Evolutionary conservation across 2,113 vertebrate species (phyloP).

Genomic region (Pangasianodon gigas): DNA sequence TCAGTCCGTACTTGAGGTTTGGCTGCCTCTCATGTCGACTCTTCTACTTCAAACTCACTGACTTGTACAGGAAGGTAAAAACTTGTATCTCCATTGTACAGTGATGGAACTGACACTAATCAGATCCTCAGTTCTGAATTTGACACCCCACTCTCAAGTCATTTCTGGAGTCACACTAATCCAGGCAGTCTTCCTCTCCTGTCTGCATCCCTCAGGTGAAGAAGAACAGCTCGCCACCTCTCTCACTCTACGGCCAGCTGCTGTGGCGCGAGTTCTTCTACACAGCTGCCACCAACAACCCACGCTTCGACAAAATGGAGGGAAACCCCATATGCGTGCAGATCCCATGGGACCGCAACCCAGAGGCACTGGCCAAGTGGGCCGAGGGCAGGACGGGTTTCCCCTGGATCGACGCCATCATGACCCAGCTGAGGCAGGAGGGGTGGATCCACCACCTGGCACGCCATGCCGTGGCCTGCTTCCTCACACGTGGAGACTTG

Average conservation of each 20-base stretch:
- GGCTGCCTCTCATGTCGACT: slow-evolving; percentile 96
- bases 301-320: slow-evolving; percentile 99
- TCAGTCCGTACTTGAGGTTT: slow-evolving; percentile 95
- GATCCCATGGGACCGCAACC: slow-evolving; percentile 97
- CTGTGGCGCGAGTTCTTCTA: slow-evolving; percentile 99
- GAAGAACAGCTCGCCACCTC: slow-evolving; percentile 95
- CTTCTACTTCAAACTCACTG: slow-evolving; percentile 97
- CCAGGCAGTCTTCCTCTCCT: not conserved
- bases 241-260: slow-evolving; percentile 96
- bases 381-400: slow-evolving; percentile 94
- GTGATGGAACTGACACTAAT: not conserved
- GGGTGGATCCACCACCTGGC: slow-evolving; percentile 98
- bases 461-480: slow-evolving; percentile 94
- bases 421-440: slow-evolving; percentile 95
- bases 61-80: slow-evolving; percentile 92
- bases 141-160: not conserved
- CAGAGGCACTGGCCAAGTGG: slow-evolving; percentile 97
- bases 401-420: slow-evolving; percentile 98
- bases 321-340: slow-evolving; percentile 98
- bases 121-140: not conserved
- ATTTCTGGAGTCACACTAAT: not conserved
- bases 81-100: not conserved
- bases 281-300: slow-evolving; percentile 94
- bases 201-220: slow-evolving; percentile 80
- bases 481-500: slow-evolving; percentile 92